Base-by-base conservation (phyloP, 1,140 invertebrate genomes). In the Leptinotarsa undecemlineata region DNA sequence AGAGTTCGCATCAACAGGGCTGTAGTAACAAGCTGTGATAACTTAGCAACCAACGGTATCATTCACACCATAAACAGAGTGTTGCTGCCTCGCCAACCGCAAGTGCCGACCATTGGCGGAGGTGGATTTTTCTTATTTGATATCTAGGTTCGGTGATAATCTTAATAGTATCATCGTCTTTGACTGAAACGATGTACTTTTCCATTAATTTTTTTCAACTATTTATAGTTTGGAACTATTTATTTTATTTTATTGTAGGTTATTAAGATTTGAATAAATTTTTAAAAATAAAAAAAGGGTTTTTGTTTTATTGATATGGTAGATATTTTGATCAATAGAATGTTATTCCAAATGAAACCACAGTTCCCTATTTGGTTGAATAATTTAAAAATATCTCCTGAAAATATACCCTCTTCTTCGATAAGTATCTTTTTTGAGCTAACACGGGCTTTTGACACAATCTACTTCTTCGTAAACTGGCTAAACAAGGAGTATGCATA, bases 51-150 rank as follows among this genome's bases (percentile, higher is more conserved):
- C 15, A 91, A 91, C 82, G 90, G 90, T 61, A 86, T 91, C 48
- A 79, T 91, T 3, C 90, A 91, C 79, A 87, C 88, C 63, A 86
- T 90, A 67, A 89, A 90, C 79, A 85, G 85, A 77, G 86, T 89
- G 60, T 84, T 88, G 48, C 77, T 76, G 11, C 84, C 81, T n/a
- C 81, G 78, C 72, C 81, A 83, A 63, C 81, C 23, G 60, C 79
- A 33, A 48, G 78, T 78, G 6, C 72, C 81, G 14, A 76, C 81
- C 5, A 79, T 83, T 60, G 78, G 80, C 26, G 81, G 81, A 17
- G 51, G 51, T 17, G 33, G 33, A 14, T 83, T 82, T 81, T 87
- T 80, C 81, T 82, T 81, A 77, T 81, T 83, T 82, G 86, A 85
- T 85, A 84, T 83, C 77, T 85, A 83, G 33, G 57, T 23, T 15